Evolutionary conservation across 1,140 invertebrate genomes (phyloP).

Genomic region (Gryllus bimaculatus): DNA sequence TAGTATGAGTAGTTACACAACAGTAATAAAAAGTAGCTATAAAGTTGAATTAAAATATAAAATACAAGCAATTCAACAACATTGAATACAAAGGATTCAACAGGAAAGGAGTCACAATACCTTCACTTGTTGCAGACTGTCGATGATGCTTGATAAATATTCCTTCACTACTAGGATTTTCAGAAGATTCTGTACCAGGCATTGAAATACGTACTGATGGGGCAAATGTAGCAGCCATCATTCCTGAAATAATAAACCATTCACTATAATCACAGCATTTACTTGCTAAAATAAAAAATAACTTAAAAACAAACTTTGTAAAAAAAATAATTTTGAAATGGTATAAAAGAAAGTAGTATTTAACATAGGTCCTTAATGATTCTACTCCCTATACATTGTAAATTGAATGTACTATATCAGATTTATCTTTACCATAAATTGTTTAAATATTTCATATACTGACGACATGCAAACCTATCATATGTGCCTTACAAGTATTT

Average conservation of each 20-base stretch:
- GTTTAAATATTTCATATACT: too few species aligned
- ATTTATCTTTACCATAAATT: too few species aligned
- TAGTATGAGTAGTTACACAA: not conserved
- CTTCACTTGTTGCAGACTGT: slow-evolving; percentile 5
- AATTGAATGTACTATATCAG: too few species aligned
- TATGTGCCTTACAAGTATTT: too few species aligned
- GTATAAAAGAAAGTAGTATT: too few species aligned
- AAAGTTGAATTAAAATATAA: too few species aligned
- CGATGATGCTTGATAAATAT: slow-evolving; percentile 19
- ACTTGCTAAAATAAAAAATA: not conserved
- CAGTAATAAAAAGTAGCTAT: too few species aligned
- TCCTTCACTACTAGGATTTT: slow-evolving; percentile 19
- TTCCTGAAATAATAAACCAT: slow-evolving; percentile 12
- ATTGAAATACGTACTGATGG: slow-evolving; percentile 39
- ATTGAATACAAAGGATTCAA: not conserved
- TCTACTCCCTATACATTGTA: too few species aligned
- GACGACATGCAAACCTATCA: too few species aligned
- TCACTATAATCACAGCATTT: not conserved
- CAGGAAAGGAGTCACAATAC: not conserved
- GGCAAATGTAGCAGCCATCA: slow-evolving; percentile 22
- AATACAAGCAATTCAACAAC: too few species aligned
- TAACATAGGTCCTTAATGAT: too few species aligned
- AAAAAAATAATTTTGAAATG: not conserved
- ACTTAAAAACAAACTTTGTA: not conserved
- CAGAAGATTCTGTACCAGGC: slow-evolving; percentile 31